phyloP scores from a whole-genome alignment of 2,888 invertebrate genomes.

The Pollenia labialis region DNA sequence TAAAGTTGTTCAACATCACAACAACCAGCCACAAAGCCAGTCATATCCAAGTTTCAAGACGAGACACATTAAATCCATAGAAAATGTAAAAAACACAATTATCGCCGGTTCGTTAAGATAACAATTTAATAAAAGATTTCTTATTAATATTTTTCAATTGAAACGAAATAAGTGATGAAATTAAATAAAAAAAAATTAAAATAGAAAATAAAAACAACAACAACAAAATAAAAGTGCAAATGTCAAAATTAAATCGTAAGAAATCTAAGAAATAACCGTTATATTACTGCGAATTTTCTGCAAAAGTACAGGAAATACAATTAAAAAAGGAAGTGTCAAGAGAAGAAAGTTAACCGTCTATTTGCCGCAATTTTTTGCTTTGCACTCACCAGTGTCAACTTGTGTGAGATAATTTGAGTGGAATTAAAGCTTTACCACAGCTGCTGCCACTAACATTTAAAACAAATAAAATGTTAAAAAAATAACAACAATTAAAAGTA shows the following conservation, averaged over 20 bases:
- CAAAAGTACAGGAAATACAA: slow-evolving; percentile 34
- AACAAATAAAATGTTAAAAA: not conserved
- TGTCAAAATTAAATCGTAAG: slow-evolving; percentile 37
- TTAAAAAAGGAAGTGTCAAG: slow-evolving; percentile 50
- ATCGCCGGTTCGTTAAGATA: slow-evolving; percentile 53
- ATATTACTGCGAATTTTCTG: not conserved
- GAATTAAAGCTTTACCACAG: slow-evolving; percentile 40
- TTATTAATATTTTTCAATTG: slow-evolving; percentile 3
- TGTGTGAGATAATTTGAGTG: slow-evolving; percentile 50
- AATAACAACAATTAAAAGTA: slow-evolving; percentile 57
- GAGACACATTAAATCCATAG: slow-evolving; percentile 57
- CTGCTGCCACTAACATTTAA: not conserved
- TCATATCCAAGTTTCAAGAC: slow-evolving; percentile 62
- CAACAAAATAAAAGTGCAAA: slow-evolving; percentile 36
- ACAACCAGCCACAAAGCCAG: slow-evolving; percentile 50
- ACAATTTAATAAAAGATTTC: slow-evolving; percentile 14
- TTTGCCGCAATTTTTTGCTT: slow-evolving; percentile 26
- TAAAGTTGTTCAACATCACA: slow-evolving; percentile 69
- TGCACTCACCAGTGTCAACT: slow-evolving; percentile 36
- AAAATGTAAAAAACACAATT: slow-evolving; percentile 34
- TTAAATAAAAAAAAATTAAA: slow-evolving; percentile 6
- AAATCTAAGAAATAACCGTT: slow-evolving; percentile 39
- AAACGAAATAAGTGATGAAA: not conserved
- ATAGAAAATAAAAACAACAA: not conserved
- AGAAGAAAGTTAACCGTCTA: slow-evolving; percentile 31